Evolutionary conservation across 2,888 invertebrate species (phyloP), one percentile per base, ranked within the genome.

Genomic region (Lymantria monacha): DNA sequence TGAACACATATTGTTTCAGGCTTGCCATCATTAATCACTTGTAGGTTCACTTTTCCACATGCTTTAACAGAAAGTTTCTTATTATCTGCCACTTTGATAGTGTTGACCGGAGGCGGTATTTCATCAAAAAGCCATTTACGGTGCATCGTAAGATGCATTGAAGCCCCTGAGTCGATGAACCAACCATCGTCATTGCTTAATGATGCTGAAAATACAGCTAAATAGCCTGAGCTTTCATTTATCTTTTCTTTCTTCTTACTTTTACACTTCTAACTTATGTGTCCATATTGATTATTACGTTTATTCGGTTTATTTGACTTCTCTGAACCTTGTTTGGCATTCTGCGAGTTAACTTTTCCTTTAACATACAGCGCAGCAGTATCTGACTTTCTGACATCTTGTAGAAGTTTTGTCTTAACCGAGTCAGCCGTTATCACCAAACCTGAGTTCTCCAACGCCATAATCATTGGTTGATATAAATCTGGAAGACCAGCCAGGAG

Each of bases 401-500:
- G 44, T 1, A 49, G 8, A 0, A 49, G 9, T 11, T 45, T 49
- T 1, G 12, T 49, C 37, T 49, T 49, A 10, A 45, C 37, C 9
- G 15, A 11, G 15, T 45, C 45, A 37, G 37, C 45, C n/a, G 22
- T 36, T n/a, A 48, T 48, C 9, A 33, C 42, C n/a, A 48, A 10
- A 9, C 42, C 48, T 1, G 42, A 42, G 30, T 44, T 49, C 1
- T 48, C 44, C 8, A 49, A 9, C 2, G n/a, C 48, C 48, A 44
- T 48, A 11, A 44, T 38, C 38, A 48, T 48, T 2, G 43, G 44
- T 13, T 13, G 12, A 13, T 40, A 13, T 13, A 9, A 13, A 1
- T 61, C 59, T 33, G 57, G 59, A 40, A 61, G 10, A 0, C 57
- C 58, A n/a, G 59, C 61, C 42, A 61, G 47, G 53, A 63, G 53